phyloP scores from a whole-genome alignment of 2,888 invertebrate species.

The Caenorhabditis uteleia region DNA sequence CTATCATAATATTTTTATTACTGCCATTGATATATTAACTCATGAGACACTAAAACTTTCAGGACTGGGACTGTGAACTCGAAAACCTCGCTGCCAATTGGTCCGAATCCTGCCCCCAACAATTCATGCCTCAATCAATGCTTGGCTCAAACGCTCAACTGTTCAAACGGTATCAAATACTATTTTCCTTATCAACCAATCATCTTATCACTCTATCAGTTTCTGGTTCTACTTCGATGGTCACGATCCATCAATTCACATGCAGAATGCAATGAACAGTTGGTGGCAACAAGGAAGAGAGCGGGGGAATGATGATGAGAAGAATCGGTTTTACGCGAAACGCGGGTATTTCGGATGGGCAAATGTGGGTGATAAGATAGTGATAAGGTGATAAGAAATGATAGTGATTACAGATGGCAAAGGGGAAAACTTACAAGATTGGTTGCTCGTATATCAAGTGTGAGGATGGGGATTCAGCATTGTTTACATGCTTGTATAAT shows the following conservation, averaged over 20 bases:
- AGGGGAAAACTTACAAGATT: conserved; percentile 45
- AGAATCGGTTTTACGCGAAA: conserved; percentile 37
- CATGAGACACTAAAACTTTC: neutral
- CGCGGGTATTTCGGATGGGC: conserved; percentile 45
- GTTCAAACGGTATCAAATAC: conserved; percentile 32
- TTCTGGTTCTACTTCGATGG: conserved; percentile 45
- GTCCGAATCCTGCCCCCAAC: conserved; percentile 28
- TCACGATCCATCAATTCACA: conserved; percentile 33
- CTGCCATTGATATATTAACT: too few relatives aligned
- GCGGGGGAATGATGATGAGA: conserved; percentile 37
- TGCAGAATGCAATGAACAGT: conserved; percentile 38
- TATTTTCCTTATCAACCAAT: neutral
- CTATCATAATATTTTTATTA: neutral
- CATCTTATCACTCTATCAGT: conserved; percentile 16
- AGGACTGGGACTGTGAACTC: conserved; percentile 48
- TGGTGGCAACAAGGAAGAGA: conserved; percentile 50
- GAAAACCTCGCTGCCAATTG: conserved; percentile 33
- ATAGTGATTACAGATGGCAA: conserved; percentile 43
- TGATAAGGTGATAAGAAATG: neutral
- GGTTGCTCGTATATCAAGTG: conserved; percentile 46
- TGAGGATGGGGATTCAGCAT: conserved; percentile 26
- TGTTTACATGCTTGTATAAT: conserved; percentile 46
- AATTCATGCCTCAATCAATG: conserved; percentile 36
- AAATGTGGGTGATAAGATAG: conserved; percentile 19
- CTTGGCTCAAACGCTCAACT: conserved; percentile 44